These are phyloP conservation scores for Himalopsyche kuldschensis DNA, from an alignment of 2,888 invertebrate genomes.

Conservation along the genomic window DNA sequence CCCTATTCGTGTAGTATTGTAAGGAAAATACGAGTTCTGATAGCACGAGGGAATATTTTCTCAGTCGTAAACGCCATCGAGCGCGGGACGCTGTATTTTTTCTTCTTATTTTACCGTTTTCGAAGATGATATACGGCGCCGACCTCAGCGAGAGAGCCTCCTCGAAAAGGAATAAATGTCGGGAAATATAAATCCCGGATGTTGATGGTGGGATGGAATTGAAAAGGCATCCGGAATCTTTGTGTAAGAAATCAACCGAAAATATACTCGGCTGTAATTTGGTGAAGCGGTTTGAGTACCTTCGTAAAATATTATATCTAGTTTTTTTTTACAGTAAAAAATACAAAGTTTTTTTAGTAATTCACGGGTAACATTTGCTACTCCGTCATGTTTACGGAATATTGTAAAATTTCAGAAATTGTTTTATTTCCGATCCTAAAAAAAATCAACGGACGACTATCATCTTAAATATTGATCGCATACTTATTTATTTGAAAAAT, in stretches of 20 bases:
- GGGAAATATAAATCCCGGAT: constrained; percentile 27
- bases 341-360: no score
- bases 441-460: no score
- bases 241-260: neutral
- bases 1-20: neutral
- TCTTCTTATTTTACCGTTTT: constrained; percentile 27
- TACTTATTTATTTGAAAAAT: no score
- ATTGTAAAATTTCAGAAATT: no score
- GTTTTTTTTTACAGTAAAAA: no score
- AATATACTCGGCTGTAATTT: neutral
- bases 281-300: neutral
- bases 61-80: constrained; percentile 9
- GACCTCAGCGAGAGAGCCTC: constrained; percentile 28
- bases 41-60: neutral
- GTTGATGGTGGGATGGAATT: constrained; percentile 8
- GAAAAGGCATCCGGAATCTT: neutral
- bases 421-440: no score
- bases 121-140: constrained; percentile 32
- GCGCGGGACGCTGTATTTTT: constrained; percentile 12
- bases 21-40: neutral
- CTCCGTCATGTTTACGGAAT: no score
- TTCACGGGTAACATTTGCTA: no score
- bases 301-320: neutral
- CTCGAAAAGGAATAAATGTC: constrained; percentile 29
- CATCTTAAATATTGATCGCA: no score